Evolutionary conservation across 2,113 vertebrate species (phyloP).

Genomic region (Leptodactylus fuscus): DNA sequence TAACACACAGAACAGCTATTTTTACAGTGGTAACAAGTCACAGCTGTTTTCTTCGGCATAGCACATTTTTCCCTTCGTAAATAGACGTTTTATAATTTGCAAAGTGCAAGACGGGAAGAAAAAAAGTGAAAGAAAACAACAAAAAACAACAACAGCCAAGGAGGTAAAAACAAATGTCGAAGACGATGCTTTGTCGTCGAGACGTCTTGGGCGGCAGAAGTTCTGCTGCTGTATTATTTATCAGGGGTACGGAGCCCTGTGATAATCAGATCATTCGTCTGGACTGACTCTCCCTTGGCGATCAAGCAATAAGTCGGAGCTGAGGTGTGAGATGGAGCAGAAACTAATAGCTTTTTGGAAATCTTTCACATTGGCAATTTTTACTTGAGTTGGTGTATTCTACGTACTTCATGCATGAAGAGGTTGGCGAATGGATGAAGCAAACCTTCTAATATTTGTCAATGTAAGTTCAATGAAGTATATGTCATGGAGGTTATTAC

Average conservation of each 20-base stretch:
- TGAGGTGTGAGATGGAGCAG: not conserved
- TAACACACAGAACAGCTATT: not conserved
- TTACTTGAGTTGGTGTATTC: not conserved
- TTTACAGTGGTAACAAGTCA: not conserved
- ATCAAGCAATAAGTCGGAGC: not conserved
- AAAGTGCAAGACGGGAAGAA: not conserved
- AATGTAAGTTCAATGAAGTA: too few species aligned
- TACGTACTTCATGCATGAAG: not conserved
- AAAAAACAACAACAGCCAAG: not conserved
- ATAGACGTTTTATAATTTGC: slow-evolving; percentile 17
- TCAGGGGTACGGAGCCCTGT: not conserved
- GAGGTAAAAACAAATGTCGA: not conserved
- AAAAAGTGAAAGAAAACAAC: not conserved
- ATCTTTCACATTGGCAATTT: not conserved
- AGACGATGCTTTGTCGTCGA: not conserved
- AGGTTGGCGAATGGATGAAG: too few species aligned
- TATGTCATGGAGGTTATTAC: too few species aligned
- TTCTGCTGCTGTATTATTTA: not conserved
- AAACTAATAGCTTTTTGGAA: slow-evolving; percentile 24
- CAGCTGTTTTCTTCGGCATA: slow-evolving; percentile 15
- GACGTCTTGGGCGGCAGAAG: not conserved
- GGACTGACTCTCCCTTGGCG: not conserved
- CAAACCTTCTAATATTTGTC: too few species aligned
- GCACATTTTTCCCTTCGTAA: not conserved
- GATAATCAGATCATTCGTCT: not conserved